Conservation (phyloP, 2,113 vertebrate genomes). For the Pangasianodon hypophthalmus region DNA sequence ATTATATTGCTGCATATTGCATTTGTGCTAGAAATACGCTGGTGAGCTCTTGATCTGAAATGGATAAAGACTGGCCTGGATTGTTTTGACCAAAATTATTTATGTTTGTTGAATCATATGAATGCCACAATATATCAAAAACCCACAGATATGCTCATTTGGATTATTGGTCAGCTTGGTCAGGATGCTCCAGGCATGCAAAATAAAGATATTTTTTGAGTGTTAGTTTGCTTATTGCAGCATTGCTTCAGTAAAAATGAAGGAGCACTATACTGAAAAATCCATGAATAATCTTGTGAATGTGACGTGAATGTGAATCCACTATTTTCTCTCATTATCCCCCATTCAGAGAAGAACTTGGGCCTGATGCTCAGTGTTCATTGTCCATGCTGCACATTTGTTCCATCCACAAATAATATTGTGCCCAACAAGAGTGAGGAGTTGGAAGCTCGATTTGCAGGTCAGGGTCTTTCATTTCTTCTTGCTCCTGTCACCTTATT, state of each 20-base stretch:
- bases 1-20: slow-evolving; percentile 15
- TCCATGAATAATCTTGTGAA: background rate
- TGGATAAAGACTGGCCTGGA: background rate
- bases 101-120: background rate
- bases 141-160: background rate
- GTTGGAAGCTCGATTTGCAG: slow-evolving; percentile 94
- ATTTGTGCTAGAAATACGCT: slow-evolving; percentile 5
- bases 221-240: background rate
- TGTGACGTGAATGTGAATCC: background rate
- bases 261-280: background rate
- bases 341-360: slow-evolving; percentile 85
- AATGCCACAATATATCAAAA: background rate
- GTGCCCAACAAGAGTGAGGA: slow-evolving; percentile 97
- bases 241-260: background rate
- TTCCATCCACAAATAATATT: slow-evolving; percentile 96
- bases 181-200: background rate
- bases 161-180: background rate
- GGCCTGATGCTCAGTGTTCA: slow-evolving; percentile 96
- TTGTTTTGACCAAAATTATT: slow-evolving; percentile 5
- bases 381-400: slow-evolving; percentile 95
- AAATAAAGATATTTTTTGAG: background rate
- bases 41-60: background rate
- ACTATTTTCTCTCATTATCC: slow-evolving; percentile 6
- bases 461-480: slow-evolving; percentile 66
- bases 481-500: background rate